Evolutionary conservation across 1,140 invertebrate genomes (phyloP).

Genomic region (Drosophila subobscura): DNA sequence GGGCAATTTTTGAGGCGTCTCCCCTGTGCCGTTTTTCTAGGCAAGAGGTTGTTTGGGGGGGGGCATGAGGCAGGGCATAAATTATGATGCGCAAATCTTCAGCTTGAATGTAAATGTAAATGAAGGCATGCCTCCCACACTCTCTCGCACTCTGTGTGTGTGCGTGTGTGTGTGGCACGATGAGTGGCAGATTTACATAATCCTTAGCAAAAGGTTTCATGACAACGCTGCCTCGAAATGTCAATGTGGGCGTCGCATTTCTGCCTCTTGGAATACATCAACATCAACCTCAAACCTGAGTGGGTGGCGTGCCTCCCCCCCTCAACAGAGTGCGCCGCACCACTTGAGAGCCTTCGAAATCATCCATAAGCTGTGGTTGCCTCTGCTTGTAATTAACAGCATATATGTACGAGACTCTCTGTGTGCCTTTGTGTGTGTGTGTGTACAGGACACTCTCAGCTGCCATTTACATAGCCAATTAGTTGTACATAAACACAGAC

Average conservation of each 20-base stretch:
- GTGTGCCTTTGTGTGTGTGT: slow-evolving; percentile 7
- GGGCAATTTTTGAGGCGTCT: slow-evolving; percentile 76
- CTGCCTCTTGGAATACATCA: slow-evolving; percentile 31
- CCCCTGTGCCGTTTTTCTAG: slow-evolving; percentile 2
- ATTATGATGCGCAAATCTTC: slow-evolving; percentile 82
- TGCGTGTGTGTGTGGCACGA: slow-evolving; percentile 47
- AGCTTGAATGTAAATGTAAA: slow-evolving; percentile 81
- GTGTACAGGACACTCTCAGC: slow-evolving; percentile 33
- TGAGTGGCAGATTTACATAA: slow-evolving; percentile 81
- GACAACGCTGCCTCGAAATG: slow-evolving; percentile 76
- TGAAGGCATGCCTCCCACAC: slow-evolving; percentile 62
- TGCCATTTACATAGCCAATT: slow-evolving; percentile 81
- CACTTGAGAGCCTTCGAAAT: slow-evolving; percentile 35
- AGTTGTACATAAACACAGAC: slow-evolving; percentile 75
- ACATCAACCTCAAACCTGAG: slow-evolving; percentile 13
- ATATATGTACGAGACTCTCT: slow-evolving; percentile 10
- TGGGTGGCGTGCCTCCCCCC: no score
- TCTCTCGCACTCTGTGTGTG: slow-evolving; percentile 8
- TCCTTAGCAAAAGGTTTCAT: slow-evolving; percentile 80
- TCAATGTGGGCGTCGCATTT: slow-evolving; percentile 58
- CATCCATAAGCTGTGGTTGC: slow-evolving; percentile 62
- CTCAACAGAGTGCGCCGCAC: slow-evolving; percentile 16
- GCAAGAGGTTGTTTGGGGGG: slow-evolving; percentile 13
- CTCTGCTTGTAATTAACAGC: slow-evolving; percentile 76
- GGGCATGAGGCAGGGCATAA: slow-evolving; percentile 58